Percentiles rank a stretch among this genome's conserved stretches.
These are phyloP conservation scores for Scaptomyza graminum DNA, from an alignment of 1,140 invertebrate genomes.

Conservation along the genomic window DNA sequence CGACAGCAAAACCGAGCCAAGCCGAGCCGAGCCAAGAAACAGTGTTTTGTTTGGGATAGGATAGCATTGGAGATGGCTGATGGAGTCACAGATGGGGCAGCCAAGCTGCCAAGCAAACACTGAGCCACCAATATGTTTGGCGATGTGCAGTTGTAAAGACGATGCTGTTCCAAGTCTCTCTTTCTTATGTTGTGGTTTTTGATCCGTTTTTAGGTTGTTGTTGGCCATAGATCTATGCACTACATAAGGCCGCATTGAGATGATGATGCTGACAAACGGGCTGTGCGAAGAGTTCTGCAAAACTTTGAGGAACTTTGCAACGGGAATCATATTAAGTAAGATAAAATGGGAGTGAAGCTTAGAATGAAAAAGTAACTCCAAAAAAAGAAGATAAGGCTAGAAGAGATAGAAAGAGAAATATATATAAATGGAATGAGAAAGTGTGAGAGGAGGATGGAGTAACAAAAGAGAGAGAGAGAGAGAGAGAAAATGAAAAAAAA, in stretches of 20 bases:
- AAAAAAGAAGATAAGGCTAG: no score
- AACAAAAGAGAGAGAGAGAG: no score
- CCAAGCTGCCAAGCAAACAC: background rate
- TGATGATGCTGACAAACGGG: slow-evolving; percentile 42
- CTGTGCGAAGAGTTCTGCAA: slow-evolving; percentile 31
- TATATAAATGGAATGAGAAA: no score
- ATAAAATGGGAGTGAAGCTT: background rate
- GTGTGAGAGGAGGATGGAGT: no score
- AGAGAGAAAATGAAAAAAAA: no score
- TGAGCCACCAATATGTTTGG: background rate
- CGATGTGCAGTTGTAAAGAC: slow-evolving; percentile 4
- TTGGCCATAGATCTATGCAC: slow-evolving; percentile 46
- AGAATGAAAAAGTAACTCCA: background rate
- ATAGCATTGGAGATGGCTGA: slow-evolving; percentile 24
- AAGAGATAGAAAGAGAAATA: no score
- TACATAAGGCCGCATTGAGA: slow-evolving; percentile 42
- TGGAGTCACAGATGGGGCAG: slow-evolving; percentile 29
- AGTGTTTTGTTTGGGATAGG: background rate
- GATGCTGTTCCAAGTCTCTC: background rate
- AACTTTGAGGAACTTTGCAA: no score
- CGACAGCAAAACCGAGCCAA: slow-evolving; percentile 49
- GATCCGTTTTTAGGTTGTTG: slow-evolving; percentile 62
- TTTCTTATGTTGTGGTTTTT: slow-evolving; percentile 27
- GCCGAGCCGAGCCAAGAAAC: slow-evolving; percentile 12
- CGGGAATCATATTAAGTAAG: background rate